A percentile compares a stretch with the other conserved stretches of the same genome.
These are phyloP conservation scores for Rhagoletis pomonella DNA, from an alignment of 1,140 invertebrate genomes.

Conservation along the genomic window DNA sequence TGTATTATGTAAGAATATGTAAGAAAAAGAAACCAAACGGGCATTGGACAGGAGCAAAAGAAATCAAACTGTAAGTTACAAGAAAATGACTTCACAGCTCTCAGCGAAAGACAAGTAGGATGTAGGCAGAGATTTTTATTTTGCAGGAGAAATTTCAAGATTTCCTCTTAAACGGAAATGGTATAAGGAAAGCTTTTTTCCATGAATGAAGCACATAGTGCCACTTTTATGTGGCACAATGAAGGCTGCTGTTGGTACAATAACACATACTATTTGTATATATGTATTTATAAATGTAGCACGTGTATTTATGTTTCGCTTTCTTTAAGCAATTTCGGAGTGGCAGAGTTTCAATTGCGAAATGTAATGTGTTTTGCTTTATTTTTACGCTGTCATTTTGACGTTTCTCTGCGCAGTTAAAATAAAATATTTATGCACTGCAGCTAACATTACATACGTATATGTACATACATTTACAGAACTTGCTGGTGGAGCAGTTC, in stretches of 20 bases:
- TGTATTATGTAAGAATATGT: not conserved
- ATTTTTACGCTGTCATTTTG: not conserved
- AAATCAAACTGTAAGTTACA: not conserved
- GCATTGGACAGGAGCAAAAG: not conserved
- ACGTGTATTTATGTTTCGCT: too few species aligned
- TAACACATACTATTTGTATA: not conserved
- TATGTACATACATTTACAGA: not conserved
- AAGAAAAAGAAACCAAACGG: too few species aligned
- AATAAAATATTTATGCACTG: conserved; percentile 19
- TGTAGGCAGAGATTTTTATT: not conserved
- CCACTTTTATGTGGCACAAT: too few species aligned
- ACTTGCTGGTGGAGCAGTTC: not conserved
- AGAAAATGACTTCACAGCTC: not conserved
- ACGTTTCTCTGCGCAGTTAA: conserved; percentile 15
- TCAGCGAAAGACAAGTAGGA: not conserved
- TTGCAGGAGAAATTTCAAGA: not conserved
- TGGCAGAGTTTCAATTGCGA: too few species aligned
- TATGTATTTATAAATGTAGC: too few species aligned
- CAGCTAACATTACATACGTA: not conserved
- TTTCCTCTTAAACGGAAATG: not conserved
- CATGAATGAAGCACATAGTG: too few species aligned
- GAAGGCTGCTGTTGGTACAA: not conserved
- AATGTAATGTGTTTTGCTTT: not conserved
- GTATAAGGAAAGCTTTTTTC: too few species aligned
- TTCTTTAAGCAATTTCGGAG: too few species aligned